phyloP scores from a whole-genome alignment of 2,797 vertebrate species.

The Argyrosomus regius region DNA sequence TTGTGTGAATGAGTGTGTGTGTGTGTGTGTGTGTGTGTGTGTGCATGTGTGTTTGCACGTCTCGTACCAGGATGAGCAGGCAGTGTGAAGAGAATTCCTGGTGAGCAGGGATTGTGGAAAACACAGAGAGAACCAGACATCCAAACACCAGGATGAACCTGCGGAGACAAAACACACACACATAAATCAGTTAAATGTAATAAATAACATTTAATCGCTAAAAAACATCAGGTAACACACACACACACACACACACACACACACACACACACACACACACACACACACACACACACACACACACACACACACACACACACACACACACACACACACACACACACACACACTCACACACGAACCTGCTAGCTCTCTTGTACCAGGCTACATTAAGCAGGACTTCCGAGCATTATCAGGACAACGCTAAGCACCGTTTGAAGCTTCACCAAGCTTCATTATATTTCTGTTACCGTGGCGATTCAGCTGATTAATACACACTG shows the following conservation, averaged over 20 bases:
- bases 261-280: not conserved
- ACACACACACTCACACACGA: conserved; percentile 11
- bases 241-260: not conserved
- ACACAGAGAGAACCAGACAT: conserved; percentile 98
- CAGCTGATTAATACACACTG: conserved; percentile 14
- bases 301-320: not conserved
- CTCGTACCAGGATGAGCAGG: conserved; percentile 98
- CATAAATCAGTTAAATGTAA: conserved; percentile 9
- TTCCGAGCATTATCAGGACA: conserved; percentile 3
- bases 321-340: not conserved
- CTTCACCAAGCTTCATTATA: conserved; percentile 15
- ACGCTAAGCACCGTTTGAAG: not conserved
- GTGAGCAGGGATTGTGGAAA: conserved; percentile 96
- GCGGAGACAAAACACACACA: conserved; percentile 61
- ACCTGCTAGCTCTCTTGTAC: not conserved
- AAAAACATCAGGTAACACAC: not conserved
- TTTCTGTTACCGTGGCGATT: conserved; percentile 5
- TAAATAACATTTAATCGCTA: not conserved
- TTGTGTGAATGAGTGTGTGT: not conserved
- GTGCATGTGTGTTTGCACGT: conserved; percentile 6
- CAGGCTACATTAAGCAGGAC: conserved; percentile 25
- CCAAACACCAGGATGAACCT: conserved; percentile 99
- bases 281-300: conserved; percentile 2
- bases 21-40: conserved; percentile 17
- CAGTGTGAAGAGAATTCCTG: conserved; percentile 94